Conservation (phyloP, 2,113 vertebrate genomes). For the Rallus limicola region DNA sequence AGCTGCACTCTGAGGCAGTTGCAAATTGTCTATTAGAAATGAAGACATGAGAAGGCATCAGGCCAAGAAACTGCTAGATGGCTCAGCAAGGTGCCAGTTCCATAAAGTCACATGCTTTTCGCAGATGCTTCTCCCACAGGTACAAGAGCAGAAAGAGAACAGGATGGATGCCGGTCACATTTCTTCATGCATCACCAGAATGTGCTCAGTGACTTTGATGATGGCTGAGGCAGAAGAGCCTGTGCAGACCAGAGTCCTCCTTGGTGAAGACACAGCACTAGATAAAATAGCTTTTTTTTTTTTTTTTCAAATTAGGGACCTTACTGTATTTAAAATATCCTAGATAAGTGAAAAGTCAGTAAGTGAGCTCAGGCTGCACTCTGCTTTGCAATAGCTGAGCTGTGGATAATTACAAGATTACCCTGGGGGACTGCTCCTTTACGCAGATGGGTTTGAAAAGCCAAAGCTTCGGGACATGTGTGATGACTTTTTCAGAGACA, state of each 20-base stretch:
- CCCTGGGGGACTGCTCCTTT: not conserved
- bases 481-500: not conserved
- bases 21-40: not conserved
- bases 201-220: not conserved
- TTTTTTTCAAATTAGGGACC: not conserved
- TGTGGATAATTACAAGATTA: constrained; percentile 49
- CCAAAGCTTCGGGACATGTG: not conserved
- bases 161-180: not conserved
- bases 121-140: fast-evolving
- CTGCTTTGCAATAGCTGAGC: constrained; percentile 4
- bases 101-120: not conserved
- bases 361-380: constrained; percentile 32
- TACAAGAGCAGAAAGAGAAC: not conserved
- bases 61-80: not conserved
- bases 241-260: not conserved
- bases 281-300: not conserved
- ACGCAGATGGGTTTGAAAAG: not conserved
- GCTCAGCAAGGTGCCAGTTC: not conserved
- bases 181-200: not conserved
- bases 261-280: not conserved
- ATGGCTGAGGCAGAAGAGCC: not conserved
- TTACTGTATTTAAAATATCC: constrained; percentile 31
- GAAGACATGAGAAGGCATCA: not conserved
- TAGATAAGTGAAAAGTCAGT: not conserved
- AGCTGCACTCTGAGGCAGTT: not conserved